Percentiles rank a stretch among this genome's conserved stretches.
Conservation (phyloP, 2,113 vertebrate genomes). For the Anhinga rufa region DNA sequence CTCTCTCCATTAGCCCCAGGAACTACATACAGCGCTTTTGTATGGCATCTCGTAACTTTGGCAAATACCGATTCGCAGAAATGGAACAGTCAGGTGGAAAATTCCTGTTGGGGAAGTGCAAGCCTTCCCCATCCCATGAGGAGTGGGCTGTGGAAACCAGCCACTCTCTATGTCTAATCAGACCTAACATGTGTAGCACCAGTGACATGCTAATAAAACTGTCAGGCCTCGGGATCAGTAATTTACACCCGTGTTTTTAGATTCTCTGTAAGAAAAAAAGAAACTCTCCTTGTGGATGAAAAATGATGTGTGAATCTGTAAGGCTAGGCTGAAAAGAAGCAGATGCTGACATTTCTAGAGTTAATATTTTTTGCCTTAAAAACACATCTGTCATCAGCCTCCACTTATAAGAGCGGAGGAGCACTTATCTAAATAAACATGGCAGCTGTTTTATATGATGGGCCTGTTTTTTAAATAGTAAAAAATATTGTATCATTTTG, state of each 20-base stretch:
- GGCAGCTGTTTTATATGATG: conserved; percentile 54
- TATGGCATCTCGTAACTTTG: not conserved
- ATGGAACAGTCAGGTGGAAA: not conserved
- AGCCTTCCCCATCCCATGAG: not conserved
- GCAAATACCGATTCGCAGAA: not conserved
- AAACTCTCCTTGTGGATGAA: conserved; percentile 34
- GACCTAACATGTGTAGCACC: conserved; percentile 16
- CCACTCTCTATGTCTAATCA: not conserved
- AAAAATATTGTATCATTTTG: conserved; percentile 16
- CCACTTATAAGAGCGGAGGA: conserved; percentile 54
- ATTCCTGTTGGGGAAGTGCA: not conserved
- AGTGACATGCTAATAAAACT: conserved; percentile 62
- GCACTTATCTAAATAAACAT: conserved; percentile 74
- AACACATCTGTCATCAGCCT: conserved; percentile 70
- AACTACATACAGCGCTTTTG: not conserved
- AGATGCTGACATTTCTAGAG: conserved; percentile 69
- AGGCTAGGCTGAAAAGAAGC: conserved; percentile 68
- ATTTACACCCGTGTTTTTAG: conserved; percentile 62
- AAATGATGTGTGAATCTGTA: conserved; percentile 65
- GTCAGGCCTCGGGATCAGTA: conserved; percentile 49
- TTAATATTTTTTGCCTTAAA: conserved; percentile 70
- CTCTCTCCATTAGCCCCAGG: not conserved
- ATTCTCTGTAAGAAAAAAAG: conserved; percentile 30
- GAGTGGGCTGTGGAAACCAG: not conserved
- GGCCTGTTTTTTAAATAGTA: conserved; percentile 11